These are phyloP conservation scores for Parotocinclus haroldoi DNA, from an alignment of 2,797 vertebrate genomes.

Conservation along the genomic window DNA sequence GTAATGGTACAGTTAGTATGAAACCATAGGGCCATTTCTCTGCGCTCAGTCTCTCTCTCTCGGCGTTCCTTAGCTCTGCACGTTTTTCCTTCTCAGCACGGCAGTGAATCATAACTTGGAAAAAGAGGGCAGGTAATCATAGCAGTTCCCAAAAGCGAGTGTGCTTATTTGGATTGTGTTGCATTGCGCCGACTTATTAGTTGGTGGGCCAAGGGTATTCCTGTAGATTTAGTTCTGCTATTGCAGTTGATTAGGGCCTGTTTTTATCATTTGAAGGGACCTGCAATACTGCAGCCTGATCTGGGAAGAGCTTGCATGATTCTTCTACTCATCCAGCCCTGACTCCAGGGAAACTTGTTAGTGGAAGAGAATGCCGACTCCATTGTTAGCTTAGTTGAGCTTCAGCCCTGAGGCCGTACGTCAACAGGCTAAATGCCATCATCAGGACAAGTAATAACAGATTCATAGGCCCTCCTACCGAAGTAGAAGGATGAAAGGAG, in stretches of 20 bases:
- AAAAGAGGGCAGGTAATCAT: background rate
- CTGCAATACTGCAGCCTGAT: background rate
- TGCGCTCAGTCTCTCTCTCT: too few species aligned
- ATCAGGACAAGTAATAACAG: constrained; percentile 45
- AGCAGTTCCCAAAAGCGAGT: constrained; percentile 11
- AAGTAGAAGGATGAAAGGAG: constrained; percentile 12
- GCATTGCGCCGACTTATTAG: too few species aligned
- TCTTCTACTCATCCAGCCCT: background rate
- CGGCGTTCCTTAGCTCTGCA: background rate
- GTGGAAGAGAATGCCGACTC: constrained; percentile 2
- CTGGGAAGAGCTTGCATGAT: background rate
- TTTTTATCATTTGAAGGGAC: background rate
- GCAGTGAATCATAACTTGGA: constrained; percentile 57
- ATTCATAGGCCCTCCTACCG: constrained; percentile 30
- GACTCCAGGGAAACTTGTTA: background rate
- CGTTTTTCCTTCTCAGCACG: constrained; percentile 10
- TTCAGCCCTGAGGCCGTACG: constrained; percentile 25
- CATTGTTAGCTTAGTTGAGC: constrained; percentile 10
- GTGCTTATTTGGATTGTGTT: background rate
- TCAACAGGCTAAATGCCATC: constrained; percentile 21
- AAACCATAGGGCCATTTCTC: too few species aligned
- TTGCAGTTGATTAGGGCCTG: background rate
- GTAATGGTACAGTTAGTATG: too few species aligned
- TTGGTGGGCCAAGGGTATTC: background rate
- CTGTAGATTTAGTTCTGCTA: background rate